Conservation (phyloP, 53 echinoderm and acorn worm genomes). For the Echinarachnius parma region DNA sequence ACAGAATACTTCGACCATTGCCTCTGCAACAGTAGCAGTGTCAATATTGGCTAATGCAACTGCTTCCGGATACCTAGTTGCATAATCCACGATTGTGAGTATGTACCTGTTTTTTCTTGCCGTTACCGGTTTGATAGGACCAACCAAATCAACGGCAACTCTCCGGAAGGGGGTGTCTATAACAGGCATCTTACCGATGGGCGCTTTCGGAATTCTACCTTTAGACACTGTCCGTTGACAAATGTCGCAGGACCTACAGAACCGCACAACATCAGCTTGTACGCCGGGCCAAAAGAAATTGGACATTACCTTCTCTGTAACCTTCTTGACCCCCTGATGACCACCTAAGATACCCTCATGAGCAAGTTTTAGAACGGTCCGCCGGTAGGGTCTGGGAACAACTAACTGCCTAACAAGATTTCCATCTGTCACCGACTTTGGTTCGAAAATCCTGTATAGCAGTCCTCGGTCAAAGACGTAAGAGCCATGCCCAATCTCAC, state of each 20-base stretch:
- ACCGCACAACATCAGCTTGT: constrained; percentile 19
- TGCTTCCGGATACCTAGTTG: constrained; percentile 47
- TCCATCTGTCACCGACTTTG: constrained; percentile 14
- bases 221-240: constrained; percentile 30
- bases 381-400: constrained; percentile 25
- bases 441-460: constrained; percentile 1
- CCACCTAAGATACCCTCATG: constrained; percentile 38
- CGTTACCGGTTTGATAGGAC: constrained; percentile 23
- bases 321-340: constrained; percentile 41
- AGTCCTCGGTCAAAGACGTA: constrained; percentile 4
- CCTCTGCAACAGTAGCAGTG: constrained; percentile 38
- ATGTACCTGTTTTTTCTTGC: constrained; percentile 17
- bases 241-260: constrained; percentile 36
- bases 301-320: constrained; percentile 21
- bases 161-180: constrained; percentile 36
- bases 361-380: constrained; percentile 25
- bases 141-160: constrained; percentile 36
- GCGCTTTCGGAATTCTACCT: constrained; percentile 31
- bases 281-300: constrained; percentile 43
- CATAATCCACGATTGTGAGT: constrained; percentile 30
- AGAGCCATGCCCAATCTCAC: no score
- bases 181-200: constrained; percentile 31
- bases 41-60: constrained; percentile 30
- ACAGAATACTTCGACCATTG: constrained; percentile 29
- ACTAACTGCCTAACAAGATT: constrained; percentile 27